Conservation (phyloP, 2,113 vertebrate genomes). For the Sebastes fasciatus region DNA sequence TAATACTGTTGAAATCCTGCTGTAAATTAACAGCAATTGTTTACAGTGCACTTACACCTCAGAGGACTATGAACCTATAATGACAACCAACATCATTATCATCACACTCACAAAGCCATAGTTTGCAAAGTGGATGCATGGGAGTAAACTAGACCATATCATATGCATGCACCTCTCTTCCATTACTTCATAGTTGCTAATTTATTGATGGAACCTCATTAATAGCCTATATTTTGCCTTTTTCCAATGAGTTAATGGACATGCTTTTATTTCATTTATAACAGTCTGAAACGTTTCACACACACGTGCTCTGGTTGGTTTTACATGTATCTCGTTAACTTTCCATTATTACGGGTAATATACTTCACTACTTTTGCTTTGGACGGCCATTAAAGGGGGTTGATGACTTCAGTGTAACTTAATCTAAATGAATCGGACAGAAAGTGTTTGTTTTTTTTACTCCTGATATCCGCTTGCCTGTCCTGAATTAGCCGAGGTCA, state of each 20-base stretch:
- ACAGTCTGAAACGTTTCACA: neutral
- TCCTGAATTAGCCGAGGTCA: conserved; percentile 22
- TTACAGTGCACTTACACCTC: too few relatives aligned
- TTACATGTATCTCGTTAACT: neutral
- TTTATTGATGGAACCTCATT: neutral
- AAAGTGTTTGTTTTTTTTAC: too few relatives aligned
- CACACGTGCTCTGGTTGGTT: neutral
- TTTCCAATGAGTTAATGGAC: too few relatives aligned
- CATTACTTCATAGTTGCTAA: neutral
- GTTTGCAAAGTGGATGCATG: neutral
- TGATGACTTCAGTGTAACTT: neutral
- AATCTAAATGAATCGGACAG: too few relatives aligned
- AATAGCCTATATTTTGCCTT: too few relatives aligned
- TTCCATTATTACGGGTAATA: neutral
- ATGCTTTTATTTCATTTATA: too few relatives aligned
- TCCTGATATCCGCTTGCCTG: too few relatives aligned
- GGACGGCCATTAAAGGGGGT: neutral
- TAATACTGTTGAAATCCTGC: too few relatives aligned
- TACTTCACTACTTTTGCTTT: neutral
- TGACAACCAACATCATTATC: neutral
- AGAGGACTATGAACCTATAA: too few relatives aligned
- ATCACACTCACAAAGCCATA: neutral
- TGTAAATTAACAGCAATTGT: too few relatives aligned
- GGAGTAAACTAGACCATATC: too few relatives aligned
- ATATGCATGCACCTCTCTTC: neutral